Evolutionary conservation across 1,140 invertebrate genomes (phyloP).

Genomic region (Penaeus japonicus): DNA sequence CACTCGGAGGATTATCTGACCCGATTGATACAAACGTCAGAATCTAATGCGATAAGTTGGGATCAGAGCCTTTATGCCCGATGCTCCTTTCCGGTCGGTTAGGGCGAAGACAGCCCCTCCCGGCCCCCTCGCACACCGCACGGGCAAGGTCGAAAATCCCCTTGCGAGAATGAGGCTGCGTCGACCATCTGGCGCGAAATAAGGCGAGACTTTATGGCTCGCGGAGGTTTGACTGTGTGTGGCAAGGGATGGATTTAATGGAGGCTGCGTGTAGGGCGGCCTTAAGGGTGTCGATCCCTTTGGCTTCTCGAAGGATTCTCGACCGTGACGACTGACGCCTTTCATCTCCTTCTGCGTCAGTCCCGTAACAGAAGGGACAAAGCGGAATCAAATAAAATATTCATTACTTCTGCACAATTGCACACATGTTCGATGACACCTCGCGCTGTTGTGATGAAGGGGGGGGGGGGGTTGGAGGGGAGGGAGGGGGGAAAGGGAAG

Average conservation of each 20-base stretch:
- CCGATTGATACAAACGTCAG: conserved; percentile 2
- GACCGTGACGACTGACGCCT: neutral
- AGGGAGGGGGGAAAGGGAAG: neutral
- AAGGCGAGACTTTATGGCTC: too few relatives aligned
- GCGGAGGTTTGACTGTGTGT: too few relatives aligned
- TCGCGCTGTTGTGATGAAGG: neutral
- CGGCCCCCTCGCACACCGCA: too few relatives aligned
- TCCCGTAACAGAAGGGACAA: neutral
- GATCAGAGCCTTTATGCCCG: neutral
- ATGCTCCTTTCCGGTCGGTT: neutral
- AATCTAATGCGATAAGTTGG: conserved; percentile 11
- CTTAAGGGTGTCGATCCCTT: neutral
- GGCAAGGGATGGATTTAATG: too few relatives aligned
- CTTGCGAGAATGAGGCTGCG: too few relatives aligned
- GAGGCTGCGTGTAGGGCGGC: neutral
- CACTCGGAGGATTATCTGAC: neutral
- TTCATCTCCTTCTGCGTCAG: neutral
- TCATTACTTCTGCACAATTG: conserved; percentile 9
- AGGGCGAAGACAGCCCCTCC: neutral
- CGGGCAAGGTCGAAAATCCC: too few relatives aligned
- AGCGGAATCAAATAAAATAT: neutral
- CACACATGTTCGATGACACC: neutral
- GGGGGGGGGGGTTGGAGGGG: neutral
- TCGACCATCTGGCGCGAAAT: too few relatives aligned
- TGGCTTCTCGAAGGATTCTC: neutral